These are phyloP conservation scores for Heteronetta atricapilla DNA, from an alignment of 2,113 vertebrate genomes.

Conservation along the genomic window DNA sequence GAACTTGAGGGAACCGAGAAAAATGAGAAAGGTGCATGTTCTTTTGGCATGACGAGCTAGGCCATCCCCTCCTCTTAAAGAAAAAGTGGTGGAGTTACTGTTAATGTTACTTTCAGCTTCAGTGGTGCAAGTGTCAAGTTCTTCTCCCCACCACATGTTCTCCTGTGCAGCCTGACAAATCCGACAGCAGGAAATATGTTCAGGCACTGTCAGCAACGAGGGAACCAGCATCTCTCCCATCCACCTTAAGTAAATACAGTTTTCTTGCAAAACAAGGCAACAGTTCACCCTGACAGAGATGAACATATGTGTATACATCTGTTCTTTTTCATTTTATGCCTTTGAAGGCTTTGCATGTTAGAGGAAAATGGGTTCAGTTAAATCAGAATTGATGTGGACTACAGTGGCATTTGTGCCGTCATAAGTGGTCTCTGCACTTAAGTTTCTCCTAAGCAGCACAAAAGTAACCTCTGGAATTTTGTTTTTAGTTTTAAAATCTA, in stretches of 20 bases:
- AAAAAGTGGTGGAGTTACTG: background rate
- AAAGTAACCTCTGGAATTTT: background rate
- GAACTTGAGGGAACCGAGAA: background rate
- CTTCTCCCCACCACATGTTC: background rate
- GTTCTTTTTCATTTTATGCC: background rate
- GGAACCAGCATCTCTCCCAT: background rate
- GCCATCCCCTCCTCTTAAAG: background rate
- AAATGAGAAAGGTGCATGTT: background rate
- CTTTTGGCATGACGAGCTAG: background rate
- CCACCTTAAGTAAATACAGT: background rate
- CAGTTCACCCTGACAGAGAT: background rate
- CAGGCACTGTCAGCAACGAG: background rate
- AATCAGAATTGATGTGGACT: background rate
- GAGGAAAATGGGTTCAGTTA: background rate
- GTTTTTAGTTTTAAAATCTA: background rate
- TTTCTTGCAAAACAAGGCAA: background rate
- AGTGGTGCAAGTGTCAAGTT: background rate
- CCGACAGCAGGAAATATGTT: background rate
- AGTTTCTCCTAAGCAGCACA: background rate
- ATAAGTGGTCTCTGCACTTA: background rate
- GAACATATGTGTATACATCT: background rate
- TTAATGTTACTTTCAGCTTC: background rate
- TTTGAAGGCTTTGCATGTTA: background rate
- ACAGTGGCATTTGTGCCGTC: background rate
- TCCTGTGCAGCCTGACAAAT: background rate